Evolutionary conservation across 2,113 vertebrate species (phyloP).

Genomic region (Antechinus stuartii): DNA sequence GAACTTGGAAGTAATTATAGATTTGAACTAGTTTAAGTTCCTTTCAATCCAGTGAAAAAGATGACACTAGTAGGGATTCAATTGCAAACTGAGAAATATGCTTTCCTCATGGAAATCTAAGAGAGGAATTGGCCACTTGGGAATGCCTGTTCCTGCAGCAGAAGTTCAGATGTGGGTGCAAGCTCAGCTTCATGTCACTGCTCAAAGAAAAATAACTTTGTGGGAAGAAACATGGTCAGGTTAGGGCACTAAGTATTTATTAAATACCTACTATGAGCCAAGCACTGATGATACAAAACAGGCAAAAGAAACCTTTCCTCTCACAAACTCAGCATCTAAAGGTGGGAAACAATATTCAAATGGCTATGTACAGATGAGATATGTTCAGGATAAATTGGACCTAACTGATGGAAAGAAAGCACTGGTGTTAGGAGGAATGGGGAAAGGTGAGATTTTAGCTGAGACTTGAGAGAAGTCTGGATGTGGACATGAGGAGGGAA

Average conservation of each 20-base stretch:
- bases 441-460: neutral
- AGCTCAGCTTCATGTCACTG: neutral
- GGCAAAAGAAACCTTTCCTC: neutral
- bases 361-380: neutral
- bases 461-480: neutral
- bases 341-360: neutral
- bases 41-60: neutral
- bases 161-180: neutral
- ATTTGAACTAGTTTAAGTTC: neutral
- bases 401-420: neutral
- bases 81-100: neutral
- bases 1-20: neutral
- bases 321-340: neutral
- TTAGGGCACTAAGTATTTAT: neutral
- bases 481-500: neutral
- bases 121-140: neutral
- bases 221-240: neutral
- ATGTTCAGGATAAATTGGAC: neutral
- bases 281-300: neutral
- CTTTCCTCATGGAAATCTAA: neutral
- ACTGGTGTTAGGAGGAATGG: neutral
- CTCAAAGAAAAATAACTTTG: neutral
- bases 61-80: neutral
- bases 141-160: neutral
- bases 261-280: neutral